phyloP scores from a whole-genome alignment of 2,888 invertebrate genomes.

The Luperina nickerlii region DNA sequence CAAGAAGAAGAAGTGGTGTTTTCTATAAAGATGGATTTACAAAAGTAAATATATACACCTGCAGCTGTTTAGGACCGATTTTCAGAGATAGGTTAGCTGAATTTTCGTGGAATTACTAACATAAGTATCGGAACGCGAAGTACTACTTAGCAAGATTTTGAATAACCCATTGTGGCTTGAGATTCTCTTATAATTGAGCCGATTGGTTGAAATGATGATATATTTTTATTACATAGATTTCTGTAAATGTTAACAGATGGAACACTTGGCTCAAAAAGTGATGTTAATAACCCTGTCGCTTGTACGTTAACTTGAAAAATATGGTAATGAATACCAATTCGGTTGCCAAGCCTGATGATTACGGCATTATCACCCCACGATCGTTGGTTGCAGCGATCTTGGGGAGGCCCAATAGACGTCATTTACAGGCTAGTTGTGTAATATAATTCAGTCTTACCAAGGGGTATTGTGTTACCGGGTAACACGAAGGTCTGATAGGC shows the following conservation, averaged over 20 bases:
- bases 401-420: slow-evolving; percentile 11
- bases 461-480: background rate
- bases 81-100: background rate
- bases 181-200: background rate
- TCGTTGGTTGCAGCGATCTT: slow-evolving; percentile 38
- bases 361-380: slow-evolving; percentile 56
- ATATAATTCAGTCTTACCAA: background rate
- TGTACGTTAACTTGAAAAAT: slow-evolving; percentile 36
- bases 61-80: background rate
- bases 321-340: slow-evolving; percentile 45
- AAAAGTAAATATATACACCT: background rate
- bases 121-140: background rate
- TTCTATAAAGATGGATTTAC: background rate
- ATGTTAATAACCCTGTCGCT: slow-evolving; percentile 23
- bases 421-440: slow-evolving; percentile 10
- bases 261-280: slow-evolving; percentile 1
- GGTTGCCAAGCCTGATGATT: slow-evolving; percentile 32
- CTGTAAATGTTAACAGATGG: background rate
- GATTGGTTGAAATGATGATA: no score
- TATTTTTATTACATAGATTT: background rate
- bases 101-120: background rate
- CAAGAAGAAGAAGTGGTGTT: no score
- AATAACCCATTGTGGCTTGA: background rate
- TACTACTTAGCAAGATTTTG: background rate
- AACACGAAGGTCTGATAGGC: background rate